These are phyloP conservation scores for Drosophila trapezifrons DNA, from an alignment of 1,140 invertebrate species.

Conservation along the genomic window DNA sequence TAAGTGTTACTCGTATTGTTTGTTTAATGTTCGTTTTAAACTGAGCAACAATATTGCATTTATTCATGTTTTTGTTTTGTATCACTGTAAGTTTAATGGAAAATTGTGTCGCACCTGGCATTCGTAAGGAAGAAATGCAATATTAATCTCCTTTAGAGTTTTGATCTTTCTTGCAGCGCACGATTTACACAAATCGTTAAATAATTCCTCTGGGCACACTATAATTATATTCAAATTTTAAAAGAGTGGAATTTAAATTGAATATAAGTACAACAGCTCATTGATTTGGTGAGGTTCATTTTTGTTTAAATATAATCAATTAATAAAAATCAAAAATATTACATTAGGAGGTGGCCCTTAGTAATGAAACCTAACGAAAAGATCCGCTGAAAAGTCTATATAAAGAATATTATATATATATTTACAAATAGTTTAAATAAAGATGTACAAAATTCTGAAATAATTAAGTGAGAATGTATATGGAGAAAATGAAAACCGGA, in stretches of 20 bases:
- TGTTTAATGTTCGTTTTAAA: no score
- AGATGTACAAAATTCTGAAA: neutral
- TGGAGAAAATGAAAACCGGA: neutral
- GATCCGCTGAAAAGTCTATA: no score
- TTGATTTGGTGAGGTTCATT: neutral
- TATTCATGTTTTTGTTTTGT: conserved; percentile 3
- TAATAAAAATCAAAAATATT: neutral
- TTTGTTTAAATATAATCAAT: neutral
- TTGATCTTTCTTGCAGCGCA: conserved; percentile 97
- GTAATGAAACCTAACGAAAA: no score
- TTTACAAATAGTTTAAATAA: neutral
- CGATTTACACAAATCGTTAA: conserved; percentile 99
- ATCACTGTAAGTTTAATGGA: neutral
- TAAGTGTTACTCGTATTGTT: no score
- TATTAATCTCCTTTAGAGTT: conserved; percentile 99
- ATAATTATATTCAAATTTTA: conserved; percentile 17
- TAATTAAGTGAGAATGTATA: neutral
- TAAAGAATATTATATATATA: no score
- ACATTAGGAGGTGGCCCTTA: no score
- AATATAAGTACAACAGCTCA: conserved; percentile 14
- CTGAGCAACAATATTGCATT: conserved; percentile 13
- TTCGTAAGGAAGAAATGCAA: conserved; percentile 99
- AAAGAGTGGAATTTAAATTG: conserved; percentile 11
- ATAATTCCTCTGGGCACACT: conserved; percentile 94
- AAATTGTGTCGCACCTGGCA: conserved; percentile 90